Evolutionary conservation across 1,140 invertebrate species (phyloP).

Genomic region (Octopus bimaculoides): DNA sequence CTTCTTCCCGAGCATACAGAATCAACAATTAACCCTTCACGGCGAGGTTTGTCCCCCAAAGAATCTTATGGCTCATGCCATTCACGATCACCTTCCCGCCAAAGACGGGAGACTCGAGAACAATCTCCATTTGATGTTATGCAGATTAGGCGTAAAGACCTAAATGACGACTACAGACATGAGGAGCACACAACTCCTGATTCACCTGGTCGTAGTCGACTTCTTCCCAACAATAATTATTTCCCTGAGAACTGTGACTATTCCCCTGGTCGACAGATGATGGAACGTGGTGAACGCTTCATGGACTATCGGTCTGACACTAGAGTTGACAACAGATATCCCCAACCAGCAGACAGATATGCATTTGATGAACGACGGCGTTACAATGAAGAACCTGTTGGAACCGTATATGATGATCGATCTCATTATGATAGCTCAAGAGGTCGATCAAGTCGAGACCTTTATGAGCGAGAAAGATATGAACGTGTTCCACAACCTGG

Average conservation of each 20-base stretch:
- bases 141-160: background rate
- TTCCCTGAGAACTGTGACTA: conserved; percentile 1
- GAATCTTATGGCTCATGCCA: background rate
- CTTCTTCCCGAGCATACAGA: background rate
- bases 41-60: background rate
- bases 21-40: background rate
- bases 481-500: background rate
- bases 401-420: background rate
- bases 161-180: background rate
- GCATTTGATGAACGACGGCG: background rate
- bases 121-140: conserved; percentile 3
- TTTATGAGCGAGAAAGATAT: conserved; percentile 4
- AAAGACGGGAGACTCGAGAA: background rate
- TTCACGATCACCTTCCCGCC: background rate
- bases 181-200: background rate
- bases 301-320: background rate
- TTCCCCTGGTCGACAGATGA: background rate
- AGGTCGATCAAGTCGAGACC: background rate
- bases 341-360: background rate
- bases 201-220: background rate
- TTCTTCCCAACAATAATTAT: background rate
- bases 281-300: background rate
- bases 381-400: conserved; percentile 8
- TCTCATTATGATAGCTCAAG: conserved; percentile 9
- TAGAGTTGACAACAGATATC: background rate